Evolutionary conservation across 2,888 invertebrate species (phyloP).

Genomic region (Lochmaea capreae): DNA sequence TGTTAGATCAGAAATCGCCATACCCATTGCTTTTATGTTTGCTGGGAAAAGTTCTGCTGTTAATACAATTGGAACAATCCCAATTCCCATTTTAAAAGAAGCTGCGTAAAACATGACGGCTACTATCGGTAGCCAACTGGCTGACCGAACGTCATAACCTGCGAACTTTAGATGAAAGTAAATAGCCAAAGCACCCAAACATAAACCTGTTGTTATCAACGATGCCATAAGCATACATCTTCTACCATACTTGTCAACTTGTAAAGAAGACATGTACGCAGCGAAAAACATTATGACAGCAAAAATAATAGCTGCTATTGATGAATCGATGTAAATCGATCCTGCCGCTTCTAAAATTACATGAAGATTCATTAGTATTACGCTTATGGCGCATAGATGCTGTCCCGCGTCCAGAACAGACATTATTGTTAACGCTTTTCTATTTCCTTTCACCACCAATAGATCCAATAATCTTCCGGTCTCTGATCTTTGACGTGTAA

Average conservation of each 20-base stretch:
- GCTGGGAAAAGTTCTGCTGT: constrained; percentile 63
- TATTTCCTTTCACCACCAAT: constrained; percentile 59
- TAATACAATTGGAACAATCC: constrained; percentile 63
- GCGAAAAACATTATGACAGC: constrained; percentile 60
- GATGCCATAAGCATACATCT: constrained; percentile 59
- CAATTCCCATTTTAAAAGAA: constrained; percentile 61
- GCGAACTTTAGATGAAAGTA: constrained; percentile 61
- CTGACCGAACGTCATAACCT: constrained; percentile 52
- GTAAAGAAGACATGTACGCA: constrained; percentile 56
- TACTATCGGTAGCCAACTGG: constrained; percentile 62
- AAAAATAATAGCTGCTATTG: constrained; percentile 61
- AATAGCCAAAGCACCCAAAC: constrained; percentile 58
- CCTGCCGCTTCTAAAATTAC: constrained; percentile 60
- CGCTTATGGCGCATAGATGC: constrained; percentile 63
- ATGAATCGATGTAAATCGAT: constrained; percentile 57
- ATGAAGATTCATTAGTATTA: constrained; percentile 64
- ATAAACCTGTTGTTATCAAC: constrained; percentile 58
- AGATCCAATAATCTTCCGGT: constrained; percentile 60
- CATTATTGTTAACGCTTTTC: constrained; percentile 62
- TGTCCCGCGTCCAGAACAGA: constrained; percentile 61
- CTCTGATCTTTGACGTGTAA: constrained; percentile 59
- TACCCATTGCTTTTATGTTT: constrained; percentile 63
- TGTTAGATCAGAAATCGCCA: constrained; percentile 61
- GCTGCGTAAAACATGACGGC: constrained; percentile 62
- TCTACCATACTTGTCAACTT: constrained; percentile 62